These are phyloP conservation scores for Buathra laborator DNA, from an alignment of 2,888 invertebrate genomes.

Conservation along the genomic window DNA sequence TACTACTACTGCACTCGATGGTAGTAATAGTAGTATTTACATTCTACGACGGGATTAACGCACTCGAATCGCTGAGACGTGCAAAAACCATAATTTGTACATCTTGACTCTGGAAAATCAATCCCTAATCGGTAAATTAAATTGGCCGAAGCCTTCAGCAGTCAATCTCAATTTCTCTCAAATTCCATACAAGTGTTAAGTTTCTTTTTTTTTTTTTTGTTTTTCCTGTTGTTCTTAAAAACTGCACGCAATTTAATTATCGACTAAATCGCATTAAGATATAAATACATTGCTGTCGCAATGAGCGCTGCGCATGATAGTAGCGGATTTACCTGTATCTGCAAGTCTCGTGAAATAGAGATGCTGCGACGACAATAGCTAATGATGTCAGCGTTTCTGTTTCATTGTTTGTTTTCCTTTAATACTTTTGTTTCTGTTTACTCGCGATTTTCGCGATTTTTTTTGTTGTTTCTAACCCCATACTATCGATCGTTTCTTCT, in stretches of 20 bases:
- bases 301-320: background rate
- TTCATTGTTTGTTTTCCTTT: conserved; percentile 22
- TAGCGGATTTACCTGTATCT: background rate
- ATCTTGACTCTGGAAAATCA: conserved; percentile 54
- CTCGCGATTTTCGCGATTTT: conserved; percentile 17
- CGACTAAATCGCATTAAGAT: conserved; percentile 14
- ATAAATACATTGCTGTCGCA: background rate
- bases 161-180: conserved; percentile 62
- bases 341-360: conserved; percentile 54
- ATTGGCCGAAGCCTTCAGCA: conserved; percentile 38
- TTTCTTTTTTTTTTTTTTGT: conserved; percentile 7
- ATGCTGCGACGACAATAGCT: conserved; percentile 36
- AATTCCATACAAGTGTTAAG: conserved; percentile 33
- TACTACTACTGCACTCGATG: conserved; percentile 15
- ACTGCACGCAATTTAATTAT: background rate
- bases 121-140: conserved; percentile 34
- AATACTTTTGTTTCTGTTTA: conserved; percentile 52
- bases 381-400: conserved; percentile 22
- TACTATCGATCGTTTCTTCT: conserved; percentile 13
- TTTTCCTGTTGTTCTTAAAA: conserved; percentile 5
- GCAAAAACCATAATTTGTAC: conserved; percentile 63
- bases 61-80: conserved; percentile 43
- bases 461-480: background rate
- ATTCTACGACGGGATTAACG: conserved; percentile 28
- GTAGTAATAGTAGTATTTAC: conserved; percentile 26